Conservation (phyloP, 1,140 invertebrate genomes). For the Drosophila guanche region DNA sequence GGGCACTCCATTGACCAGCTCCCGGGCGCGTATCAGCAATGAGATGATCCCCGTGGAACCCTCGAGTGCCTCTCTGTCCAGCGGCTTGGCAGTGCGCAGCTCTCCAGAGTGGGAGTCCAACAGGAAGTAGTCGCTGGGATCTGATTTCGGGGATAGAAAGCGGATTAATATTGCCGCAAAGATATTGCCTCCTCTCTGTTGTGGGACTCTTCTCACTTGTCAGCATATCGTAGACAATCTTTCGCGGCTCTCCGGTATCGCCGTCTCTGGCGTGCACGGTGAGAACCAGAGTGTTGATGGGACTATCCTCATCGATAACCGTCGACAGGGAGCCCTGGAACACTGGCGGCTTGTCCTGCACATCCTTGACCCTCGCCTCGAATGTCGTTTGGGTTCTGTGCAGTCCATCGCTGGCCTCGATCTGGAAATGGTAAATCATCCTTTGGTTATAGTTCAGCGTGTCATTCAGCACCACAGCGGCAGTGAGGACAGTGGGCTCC, state of each 20-base stretch:
- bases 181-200: no score
- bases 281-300: slow-evolving; percentile 92
- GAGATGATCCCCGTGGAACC: slow-evolving; percentile 91
- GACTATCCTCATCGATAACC: slow-evolving; percentile 92
- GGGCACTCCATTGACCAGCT: slow-evolving; percentile 89
- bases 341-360: slow-evolving; percentile 92
- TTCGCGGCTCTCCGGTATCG: slow-evolving; percentile 90
- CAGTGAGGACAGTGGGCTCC: slow-evolving; percentile 87
- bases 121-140: slow-evolving; percentile 94
- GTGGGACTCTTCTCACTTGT: slow-evolving; percentile 87
- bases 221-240: slow-evolving; percentile 90
- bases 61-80: slow-evolving; percentile 92
- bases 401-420: slow-evolving; percentile 90
- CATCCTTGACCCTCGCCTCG: slow-evolving; percentile 90
- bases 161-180: not conserved
- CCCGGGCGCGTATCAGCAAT: slow-evolving; percentile 89
- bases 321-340: slow-evolving; percentile 92
- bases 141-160: slow-evolving; percentile 83
- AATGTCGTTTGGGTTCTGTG: slow-evolving; percentile 89
- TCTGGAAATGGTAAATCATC: slow-evolving; percentile 88
- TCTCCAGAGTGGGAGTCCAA: slow-evolving; percentile 91
- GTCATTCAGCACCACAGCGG: slow-evolving; percentile 87
- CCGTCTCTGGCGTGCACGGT: slow-evolving; percentile 92
- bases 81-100: slow-evolving; percentile 90
- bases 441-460: slow-evolving; percentile 89